A percentile compares a stretch with the other conserved stretches of the same genome.
Evolutionary conservation across 1,140 invertebrate genomes (phyloP).

Genomic region (Drosophila melanogaster): DNA sequence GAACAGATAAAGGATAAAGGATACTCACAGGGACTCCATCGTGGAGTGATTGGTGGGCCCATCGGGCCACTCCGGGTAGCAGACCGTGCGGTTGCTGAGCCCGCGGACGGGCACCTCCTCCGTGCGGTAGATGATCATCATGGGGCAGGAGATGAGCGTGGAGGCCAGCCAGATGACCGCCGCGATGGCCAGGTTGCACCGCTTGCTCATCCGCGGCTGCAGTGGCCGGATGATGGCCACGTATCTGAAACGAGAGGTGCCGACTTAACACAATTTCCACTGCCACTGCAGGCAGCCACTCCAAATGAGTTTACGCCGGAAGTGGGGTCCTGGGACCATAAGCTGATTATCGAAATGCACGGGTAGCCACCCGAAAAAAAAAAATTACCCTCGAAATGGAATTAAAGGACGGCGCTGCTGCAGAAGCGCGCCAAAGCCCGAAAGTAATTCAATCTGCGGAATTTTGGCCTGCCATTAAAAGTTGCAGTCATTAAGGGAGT

Average conservation of each 20-base stretch:
- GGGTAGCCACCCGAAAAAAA: slow-evolving; percentile 14
- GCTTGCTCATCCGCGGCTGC: slow-evolving; percentile 92
- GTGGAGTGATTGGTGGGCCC: slow-evolving; percentile 89
- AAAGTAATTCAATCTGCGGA: slow-evolving; percentile 38
- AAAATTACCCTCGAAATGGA: slow-evolving; percentile 14
- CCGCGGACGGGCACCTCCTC: slow-evolving; percentile 86
- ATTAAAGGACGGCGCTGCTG: slow-evolving; percentile 18
- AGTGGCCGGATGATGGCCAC: slow-evolving; percentile 97
- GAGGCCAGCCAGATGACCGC: slow-evolving; percentile 91
- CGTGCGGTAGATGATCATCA: slow-evolving; percentile 92
- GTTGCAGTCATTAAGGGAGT: slow-evolving; percentile 27
- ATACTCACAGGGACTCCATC: slow-evolving; percentile 92
- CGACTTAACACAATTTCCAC: slow-evolving; percentile 40
- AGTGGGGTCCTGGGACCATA: neutral
- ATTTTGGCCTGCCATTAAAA: slow-evolving; percentile 28
- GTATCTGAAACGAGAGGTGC: slow-evolving; percentile 87
- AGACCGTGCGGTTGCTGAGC: slow-evolving; percentile 87
- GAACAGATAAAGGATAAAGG: slow-evolving; percentile 46
- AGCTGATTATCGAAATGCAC: slow-evolving; percentile 48
- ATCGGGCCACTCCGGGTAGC: slow-evolving; percentile 93
- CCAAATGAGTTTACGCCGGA: neutral
- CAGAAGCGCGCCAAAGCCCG: slow-evolving; percentile 1
- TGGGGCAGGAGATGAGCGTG: slow-evolving; percentile 91
- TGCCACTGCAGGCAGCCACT: too few species aligned
- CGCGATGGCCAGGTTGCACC: slow-evolving; percentile 92